These are phyloP conservation scores for Anthrax anthrax DNA, from an alignment of 2,888 invertebrate genomes.

Conservation along the genomic window DNA sequence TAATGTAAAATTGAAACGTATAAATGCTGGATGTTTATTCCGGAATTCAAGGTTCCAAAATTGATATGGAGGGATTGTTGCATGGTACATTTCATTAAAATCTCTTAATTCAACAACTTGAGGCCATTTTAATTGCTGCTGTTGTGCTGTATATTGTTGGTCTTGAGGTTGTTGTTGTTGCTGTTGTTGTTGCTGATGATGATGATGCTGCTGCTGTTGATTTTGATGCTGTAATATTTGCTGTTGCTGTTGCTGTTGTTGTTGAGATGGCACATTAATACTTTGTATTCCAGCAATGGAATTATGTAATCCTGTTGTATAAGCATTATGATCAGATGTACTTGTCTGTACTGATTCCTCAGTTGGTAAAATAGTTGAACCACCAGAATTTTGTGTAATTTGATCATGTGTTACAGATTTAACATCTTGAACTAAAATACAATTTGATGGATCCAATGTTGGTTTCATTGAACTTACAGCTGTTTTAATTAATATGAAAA, in stretches of 20 bases:
- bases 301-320: slow-evolving; percentile 26
- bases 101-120: slow-evolving; percentile 71
- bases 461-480: slow-evolving; percentile 83
- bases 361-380: slow-evolving; percentile 52
- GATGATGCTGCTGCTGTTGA: slow-evolving; percentile 19
- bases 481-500: slow-evolving; percentile 39
- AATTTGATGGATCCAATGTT: slow-evolving; percentile 75
- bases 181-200: slow-evolving; percentile 19
- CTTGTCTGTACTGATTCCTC: slow-evolving; percentile 64
- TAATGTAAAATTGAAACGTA: slow-evolving; percentile 75
- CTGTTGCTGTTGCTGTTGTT: slow-evolving; percentile 36
- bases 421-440: slow-evolving; percentile 70
- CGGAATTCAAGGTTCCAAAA: slow-evolving; percentile 90
- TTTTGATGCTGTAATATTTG: slow-evolving; percentile 24
- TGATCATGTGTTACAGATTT: slow-evolving; percentile 72
- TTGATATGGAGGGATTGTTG: slow-evolving; percentile 76
- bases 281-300: slow-evolving; percentile 17
- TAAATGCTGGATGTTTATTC: slow-evolving; percentile 79
- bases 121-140: slow-evolving; percentile 57
- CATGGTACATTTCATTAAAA: slow-evolving; percentile 70
- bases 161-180: slow-evolving; percentile 28
- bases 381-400: slow-evolving; percentile 55
- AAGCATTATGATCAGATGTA: slow-evolving; percentile 52
- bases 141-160: slow-evolving; percentile 42
- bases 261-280: slow-evolving; percentile 30